phyloP scores from a whole-genome alignment of 2,888 invertebrate species.

The Microplitis deprimator region DNA sequence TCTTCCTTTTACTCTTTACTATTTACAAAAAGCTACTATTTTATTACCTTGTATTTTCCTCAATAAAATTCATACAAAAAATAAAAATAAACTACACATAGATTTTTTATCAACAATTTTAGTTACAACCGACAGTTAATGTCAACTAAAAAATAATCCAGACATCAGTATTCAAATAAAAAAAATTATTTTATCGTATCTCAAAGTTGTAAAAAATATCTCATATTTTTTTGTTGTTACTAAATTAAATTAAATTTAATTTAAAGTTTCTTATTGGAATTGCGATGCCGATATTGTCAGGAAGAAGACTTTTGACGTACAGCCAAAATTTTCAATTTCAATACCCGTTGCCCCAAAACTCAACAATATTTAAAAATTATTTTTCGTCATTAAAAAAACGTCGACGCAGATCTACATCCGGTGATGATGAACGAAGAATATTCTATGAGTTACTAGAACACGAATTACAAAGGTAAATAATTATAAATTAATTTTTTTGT shows the following conservation, averaged over 20 bases:
- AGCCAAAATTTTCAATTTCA: conserved; percentile 80
- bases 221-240: too few relatives aligned
- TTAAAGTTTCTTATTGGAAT: conserved; percentile 76
- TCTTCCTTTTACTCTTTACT: not conserved
- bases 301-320: conserved; percentile 74
- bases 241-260: not conserved
- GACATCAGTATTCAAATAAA: too few relatives aligned
- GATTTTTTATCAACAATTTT: not conserved
- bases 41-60: conserved; percentile 17
- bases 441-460: conserved; percentile 69
- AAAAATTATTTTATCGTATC: too few relatives aligned
- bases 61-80: not conserved
- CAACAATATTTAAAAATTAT: conserved; percentile 73
- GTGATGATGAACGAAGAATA: conserved; percentile 44
- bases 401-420: conserved; percentile 49
- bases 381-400: conserved; percentile 64
- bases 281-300: conserved; percentile 75
- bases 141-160: too few relatives aligned
- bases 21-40: conserved; percentile 11
- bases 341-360: conserved; percentile 74
- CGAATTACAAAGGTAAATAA: conserved; percentile 66
- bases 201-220: too few relatives aligned
- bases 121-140: too few relatives aligned
- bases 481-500: not conserved
- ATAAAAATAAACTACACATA: not conserved